phyloP scores from a whole-genome alignment of 2,797 vertebrate species.

The Takifugu ocellatus region DNA sequence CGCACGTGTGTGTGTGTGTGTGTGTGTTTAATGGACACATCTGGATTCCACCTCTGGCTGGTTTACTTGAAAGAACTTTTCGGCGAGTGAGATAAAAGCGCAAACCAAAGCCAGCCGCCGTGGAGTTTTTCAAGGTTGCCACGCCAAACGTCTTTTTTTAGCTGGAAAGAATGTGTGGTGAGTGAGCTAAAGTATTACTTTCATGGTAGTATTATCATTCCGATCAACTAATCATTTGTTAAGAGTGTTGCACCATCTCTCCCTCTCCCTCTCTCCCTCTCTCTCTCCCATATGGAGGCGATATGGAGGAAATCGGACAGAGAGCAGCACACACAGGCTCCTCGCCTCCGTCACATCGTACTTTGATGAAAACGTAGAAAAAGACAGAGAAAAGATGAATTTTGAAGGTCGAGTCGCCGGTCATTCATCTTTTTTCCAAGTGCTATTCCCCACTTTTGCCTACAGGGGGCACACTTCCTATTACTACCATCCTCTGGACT shows the following conservation, averaged over 20 bases:
- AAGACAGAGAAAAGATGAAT: neutral
- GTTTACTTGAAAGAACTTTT: constrained; percentile 28
- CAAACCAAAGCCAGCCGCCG: constrained; percentile 6
- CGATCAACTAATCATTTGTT: constrained; percentile 29
- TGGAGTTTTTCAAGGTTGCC: constrained; percentile 1
- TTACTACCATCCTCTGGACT: constrained; percentile 7
- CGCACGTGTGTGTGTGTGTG: neutral
- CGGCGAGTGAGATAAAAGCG: constrained; percentile 7
- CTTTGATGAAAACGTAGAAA: constrained; percentile 17
- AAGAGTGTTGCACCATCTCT: constrained; percentile 45
- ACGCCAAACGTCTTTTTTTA: constrained; percentile 10
- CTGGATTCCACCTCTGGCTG: constrained; percentile 32
- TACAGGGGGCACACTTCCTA: constrained; percentile 27
- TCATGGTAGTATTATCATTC: constrained; percentile 1
- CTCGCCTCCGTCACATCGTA: constrained; percentile 9
- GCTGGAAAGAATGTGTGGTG: constrained; percentile 4
- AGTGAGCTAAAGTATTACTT: constrained; percentile 12
- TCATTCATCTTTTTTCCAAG: neutral
- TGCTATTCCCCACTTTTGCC: constrained; percentile 2
- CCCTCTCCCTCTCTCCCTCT: constrained; percentile 57
- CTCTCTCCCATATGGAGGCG: no score
- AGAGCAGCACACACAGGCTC: constrained; percentile 18
- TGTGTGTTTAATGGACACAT: constrained; percentile 10
- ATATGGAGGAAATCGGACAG: constrained; percentile 49
- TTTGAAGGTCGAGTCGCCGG: neutral